A percentile compares a stretch with the other conserved stretches of the same genome.
phyloP scores from a whole-genome alignment of 64 coral and sea anemone species.

The Stylophora pistillata region DNA sequence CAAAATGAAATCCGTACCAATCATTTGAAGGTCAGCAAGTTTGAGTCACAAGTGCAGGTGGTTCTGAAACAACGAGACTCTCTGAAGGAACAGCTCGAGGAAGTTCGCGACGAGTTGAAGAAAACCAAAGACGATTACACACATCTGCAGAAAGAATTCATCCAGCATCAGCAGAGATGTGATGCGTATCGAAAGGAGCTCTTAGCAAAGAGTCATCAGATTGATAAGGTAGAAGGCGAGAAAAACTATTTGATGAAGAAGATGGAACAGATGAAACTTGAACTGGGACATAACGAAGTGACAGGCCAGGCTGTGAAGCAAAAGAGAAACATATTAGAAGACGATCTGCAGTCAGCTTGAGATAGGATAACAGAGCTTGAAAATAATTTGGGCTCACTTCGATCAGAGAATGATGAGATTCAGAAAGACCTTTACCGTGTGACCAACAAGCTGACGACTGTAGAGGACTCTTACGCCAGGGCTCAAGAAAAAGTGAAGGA shows the following conservation, averaged over 20 bases:
- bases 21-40: conserved; percentile 76
- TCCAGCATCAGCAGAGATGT: conserved; percentile 89
- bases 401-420: conserved; percentile 78
- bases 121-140: conserved; percentile 78
- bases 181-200: conserved; percentile 87
- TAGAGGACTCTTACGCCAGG: conserved; percentile 72
- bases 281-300: conserved; percentile 63
- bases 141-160: conserved; percentile 79
- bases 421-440: conserved; percentile 74
- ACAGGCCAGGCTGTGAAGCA: conserved; percentile 58
- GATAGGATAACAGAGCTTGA: conserved; percentile 75
- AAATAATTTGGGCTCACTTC: conserved; percentile 27
- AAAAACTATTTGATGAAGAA: conserved; percentile 40
- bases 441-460: conserved; percentile 73
- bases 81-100: conserved; percentile 73
- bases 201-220: conserved; percentile 64
- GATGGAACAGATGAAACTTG: conserved; percentile 59
- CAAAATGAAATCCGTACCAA: conserved; percentile 72
- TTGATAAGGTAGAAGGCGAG: conserved; percentile 76
- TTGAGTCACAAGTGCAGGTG: conserved; percentile 86
- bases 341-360: conserved; percentile 49
- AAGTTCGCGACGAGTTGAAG: conserved; percentile 69
- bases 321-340: conserved; percentile 66
- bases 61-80: conserved; percentile 88
- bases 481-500: conserved; percentile 85